These are phyloP conservation scores for Cyprinodon variegatus DNA, from an alignment of 2,113 vertebrate genomes.

Conservation along the genomic window DNA sequence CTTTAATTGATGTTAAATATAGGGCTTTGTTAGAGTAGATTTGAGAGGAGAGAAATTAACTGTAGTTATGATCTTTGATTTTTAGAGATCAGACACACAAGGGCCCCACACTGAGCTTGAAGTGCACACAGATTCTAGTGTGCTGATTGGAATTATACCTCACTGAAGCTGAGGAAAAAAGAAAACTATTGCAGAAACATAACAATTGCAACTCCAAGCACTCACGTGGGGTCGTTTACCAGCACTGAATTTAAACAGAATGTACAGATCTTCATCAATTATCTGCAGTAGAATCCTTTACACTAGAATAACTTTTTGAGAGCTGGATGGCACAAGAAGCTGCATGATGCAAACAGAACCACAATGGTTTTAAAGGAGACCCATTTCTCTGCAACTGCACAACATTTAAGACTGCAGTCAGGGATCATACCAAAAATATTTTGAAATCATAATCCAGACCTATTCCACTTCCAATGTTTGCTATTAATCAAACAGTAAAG, in stretches of 20 bases:
- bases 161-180: conserved; percentile 8
- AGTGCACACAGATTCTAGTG: conserved; percentile 22
- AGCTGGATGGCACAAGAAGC: background rate
- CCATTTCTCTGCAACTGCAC: too few relatives aligned
- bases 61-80: conserved; percentile 48
- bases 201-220: background rate
- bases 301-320: background rate
- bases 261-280: background rate
- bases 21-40: conserved; percentile 33
- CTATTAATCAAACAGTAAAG: background rate
- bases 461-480: too few relatives aligned
- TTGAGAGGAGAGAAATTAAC: conserved; percentile 35
- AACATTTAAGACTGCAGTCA: too few relatives aligned
- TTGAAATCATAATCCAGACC: too few relatives aligned
- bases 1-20: conserved; percentile 49
- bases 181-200: background rate
- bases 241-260: background rate
- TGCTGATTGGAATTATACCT: conserved; percentile 26
- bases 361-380: too few relatives aligned
- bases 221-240: background rate
- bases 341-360: too few relatives aligned
- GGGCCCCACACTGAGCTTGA: conserved; percentile 36
- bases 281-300: background rate
- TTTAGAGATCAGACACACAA: conserved; percentile 42
- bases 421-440: too few relatives aligned